Evolutionary conservation across 2,888 invertebrate species (phyloP).

Genomic region (Phytoseiulus persimilis): DNA sequence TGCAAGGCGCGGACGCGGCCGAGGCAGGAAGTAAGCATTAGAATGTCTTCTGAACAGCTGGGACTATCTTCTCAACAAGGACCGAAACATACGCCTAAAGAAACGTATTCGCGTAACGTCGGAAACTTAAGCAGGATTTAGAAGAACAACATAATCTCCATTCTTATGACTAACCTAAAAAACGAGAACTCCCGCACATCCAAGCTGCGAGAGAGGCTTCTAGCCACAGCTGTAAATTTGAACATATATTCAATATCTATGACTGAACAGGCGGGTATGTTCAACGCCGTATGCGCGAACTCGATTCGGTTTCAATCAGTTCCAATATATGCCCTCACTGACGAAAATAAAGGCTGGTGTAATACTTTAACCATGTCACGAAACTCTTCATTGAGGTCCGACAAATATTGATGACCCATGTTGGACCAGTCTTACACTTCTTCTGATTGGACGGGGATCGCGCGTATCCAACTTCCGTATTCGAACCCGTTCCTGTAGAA

Average conservation of each 20-base stretch:
- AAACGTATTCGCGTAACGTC: background rate
- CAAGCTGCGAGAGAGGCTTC: background rate
- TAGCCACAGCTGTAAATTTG: background rate
- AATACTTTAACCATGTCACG: background rate
- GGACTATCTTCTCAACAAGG: background rate
- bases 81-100: background rate
- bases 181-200: background rate
- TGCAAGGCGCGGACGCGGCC: constrained; percentile 21
- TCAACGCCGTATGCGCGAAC: background rate
- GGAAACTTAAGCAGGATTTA: background rate
- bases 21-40: constrained; percentile 9
- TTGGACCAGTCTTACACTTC: no score
- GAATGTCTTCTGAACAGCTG: background rate
- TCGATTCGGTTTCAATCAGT: background rate
- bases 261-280: background rate
- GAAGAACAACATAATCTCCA: background rate
- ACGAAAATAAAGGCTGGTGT: background rate
- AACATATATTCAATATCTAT: background rate
- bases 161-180: background rate
- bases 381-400: background rate
- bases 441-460: no score
- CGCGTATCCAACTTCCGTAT: no score
- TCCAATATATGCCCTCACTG: background rate
- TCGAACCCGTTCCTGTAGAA: no score
- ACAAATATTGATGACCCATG: no score